These are phyloP conservation scores for Megaceryle maxima DNA, from an alignment of 2,113 vertebrate species.

Conservation along the genomic window DNA sequence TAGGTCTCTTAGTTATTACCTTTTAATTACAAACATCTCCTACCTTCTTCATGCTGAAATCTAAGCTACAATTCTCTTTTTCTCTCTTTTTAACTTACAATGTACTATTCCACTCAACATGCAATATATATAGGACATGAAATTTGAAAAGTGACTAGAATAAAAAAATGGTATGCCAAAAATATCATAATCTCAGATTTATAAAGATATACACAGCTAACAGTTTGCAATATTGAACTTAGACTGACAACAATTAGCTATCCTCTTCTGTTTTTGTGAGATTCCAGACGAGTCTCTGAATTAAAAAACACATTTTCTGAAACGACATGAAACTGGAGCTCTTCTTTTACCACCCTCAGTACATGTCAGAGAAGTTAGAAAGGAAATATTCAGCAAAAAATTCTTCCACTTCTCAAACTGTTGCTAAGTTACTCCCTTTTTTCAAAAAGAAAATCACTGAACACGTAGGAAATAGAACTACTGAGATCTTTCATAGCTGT, in stretches of 20 bases:
- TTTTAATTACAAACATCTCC: neutral
- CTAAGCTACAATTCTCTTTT: neutral
- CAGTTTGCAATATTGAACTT: neutral
- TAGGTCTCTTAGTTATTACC: neutral
- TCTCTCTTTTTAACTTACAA: neutral
- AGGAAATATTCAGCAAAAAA: conserved; percentile 18
- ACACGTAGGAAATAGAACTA: conserved; percentile 36
- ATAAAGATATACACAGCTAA: neutral
- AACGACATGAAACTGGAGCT: neutral
- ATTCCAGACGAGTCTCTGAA: neutral
- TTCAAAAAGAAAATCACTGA: conserved; percentile 41
- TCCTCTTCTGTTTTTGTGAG: neutral
- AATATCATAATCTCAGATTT: neutral
- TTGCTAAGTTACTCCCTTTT: conserved; percentile 59
- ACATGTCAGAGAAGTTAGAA: neutral
- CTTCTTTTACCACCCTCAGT: neutral
- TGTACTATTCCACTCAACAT: neutral
- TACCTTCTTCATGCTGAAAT: neutral
- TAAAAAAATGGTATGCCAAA: neutral
- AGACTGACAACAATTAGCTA: neutral
- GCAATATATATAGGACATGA: neutral
- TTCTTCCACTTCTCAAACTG: conserved; percentile 24
- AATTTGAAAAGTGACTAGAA: neutral
- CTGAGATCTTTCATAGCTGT: conserved; percentile 1
- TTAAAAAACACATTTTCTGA: neutral